These are phyloP conservation scores for Athrips mouffetella DNA, from an alignment of 2,888 invertebrate species.

Conservation along the genomic window DNA sequence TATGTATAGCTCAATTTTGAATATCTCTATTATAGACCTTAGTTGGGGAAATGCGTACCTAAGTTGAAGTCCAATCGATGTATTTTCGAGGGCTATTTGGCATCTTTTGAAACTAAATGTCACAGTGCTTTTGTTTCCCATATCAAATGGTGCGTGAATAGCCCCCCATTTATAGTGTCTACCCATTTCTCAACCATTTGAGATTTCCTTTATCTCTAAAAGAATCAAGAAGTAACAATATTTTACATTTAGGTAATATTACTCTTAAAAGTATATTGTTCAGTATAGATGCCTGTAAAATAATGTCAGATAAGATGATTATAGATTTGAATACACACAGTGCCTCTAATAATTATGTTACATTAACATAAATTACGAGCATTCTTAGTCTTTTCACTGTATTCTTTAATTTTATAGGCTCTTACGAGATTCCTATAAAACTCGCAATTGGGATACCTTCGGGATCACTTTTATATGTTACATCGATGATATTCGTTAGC, in stretches of 20 bases:
- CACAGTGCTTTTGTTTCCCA: no score
- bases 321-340: conserved; percentile 76
- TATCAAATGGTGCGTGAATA: no score
- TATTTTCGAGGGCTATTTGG: no score
- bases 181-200: background rate
- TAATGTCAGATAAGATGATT: conserved; percentile 56
- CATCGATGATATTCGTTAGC: no score
- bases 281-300: conserved; percentile 58
- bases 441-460: no score
- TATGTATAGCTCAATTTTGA: conserved; percentile 74
- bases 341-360: conserved; percentile 79
- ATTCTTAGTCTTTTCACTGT: conserved; percentile 69
- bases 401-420: conserved; percentile 27
- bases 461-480: no score
- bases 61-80: no score
- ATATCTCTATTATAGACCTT: conserved; percentile 40
- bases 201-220: conserved; percentile 12
- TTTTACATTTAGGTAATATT: conserved; percentile 43
- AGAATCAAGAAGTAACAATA: conserved; percentile 29
- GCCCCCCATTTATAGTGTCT: no score
- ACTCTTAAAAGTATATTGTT: conserved; percentile 44
- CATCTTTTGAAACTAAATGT: no score
- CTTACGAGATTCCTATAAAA: no score
- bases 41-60: conserved; percentile 7
- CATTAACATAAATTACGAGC: conserved; percentile 78